Evolutionary conservation across 2,113 vertebrate species (phyloP).

Genomic region (Pogona vitticeps): DNA sequence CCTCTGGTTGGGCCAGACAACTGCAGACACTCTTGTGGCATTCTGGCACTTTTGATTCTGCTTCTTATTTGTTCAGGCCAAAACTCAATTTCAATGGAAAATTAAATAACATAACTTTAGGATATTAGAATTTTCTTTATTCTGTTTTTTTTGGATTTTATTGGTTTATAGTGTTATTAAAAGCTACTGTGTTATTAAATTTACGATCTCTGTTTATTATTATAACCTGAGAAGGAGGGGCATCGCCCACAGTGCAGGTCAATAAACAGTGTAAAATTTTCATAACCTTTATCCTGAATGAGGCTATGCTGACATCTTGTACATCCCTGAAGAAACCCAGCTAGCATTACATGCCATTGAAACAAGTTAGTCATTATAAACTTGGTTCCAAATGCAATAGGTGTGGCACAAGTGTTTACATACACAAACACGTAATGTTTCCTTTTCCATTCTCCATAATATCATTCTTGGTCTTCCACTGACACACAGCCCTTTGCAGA

Average conservation of each 20-base stretch:
- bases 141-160: conserved; percentile 34
- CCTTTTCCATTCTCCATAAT: too few relatives aligned
- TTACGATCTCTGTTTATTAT: conserved; percentile 43
- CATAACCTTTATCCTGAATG: not conserved
- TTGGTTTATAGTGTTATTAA: conserved; percentile 42
- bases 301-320: not conserved
- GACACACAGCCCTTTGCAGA: not conserved
- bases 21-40: conserved; percentile 67
- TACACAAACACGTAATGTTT: not conserved
- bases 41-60: conserved; percentile 60
- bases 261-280: conserved; percentile 32
- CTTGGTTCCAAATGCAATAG: not conserved
- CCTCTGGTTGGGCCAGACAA: conserved; percentile 71
- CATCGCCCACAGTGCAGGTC: conserved; percentile 47
- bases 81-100: conserved; percentile 56
- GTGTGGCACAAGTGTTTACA: not conserved
- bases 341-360: not conserved
- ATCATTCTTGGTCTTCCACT: too few relatives aligned
- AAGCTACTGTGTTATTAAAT: conserved; percentile 18
- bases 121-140: conserved; percentile 55
- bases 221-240: conserved; percentile 36
- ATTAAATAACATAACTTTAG: conserved; percentile 56
- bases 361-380: not conserved
- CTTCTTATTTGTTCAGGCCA: conserved; percentile 55
- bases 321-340: not conserved